Conservation (phyloP, 2,888 invertebrate species). For the Anthrax anthrax region DNA sequence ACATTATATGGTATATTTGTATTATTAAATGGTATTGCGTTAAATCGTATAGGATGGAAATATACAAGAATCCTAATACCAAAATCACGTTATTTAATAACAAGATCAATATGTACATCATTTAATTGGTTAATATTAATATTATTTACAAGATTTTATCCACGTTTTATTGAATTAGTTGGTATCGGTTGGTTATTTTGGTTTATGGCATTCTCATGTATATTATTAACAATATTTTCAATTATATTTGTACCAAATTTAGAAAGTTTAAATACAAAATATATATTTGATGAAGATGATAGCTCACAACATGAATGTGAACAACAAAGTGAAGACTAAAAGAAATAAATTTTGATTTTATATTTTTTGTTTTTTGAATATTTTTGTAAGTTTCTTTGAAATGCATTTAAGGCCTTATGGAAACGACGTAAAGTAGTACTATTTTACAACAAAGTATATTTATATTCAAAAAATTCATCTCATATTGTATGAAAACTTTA, state of each 20-base stretch:
- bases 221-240: constrained; percentile 47
- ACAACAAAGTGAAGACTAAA: not conserved
- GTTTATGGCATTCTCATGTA: constrained; percentile 47
- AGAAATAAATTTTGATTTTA: too few species aligned
- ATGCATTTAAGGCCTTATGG: too few species aligned
- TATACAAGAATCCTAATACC: constrained; percentile 9
- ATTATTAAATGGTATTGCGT: constrained; percentile 10
- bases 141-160: constrained; percentile 45
- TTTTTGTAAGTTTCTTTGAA: too few species aligned
- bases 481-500: too few species aligned
- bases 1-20: constrained; percentile 9
- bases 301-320: not conserved
- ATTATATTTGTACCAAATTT: constrained; percentile 9
- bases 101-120: constrained; percentile 7
- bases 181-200: constrained; percentile 50
- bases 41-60: constrained; percentile 9
- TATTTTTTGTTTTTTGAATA: too few species aligned
- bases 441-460: too few species aligned
- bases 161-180: constrained; percentile 40
- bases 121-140: constrained; percentile 57
- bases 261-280: constrained; percentile 15
- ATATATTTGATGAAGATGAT: constrained; percentile 6
- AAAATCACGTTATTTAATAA: constrained; percentile 9
- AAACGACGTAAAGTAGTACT: too few species aligned
- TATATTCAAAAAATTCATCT: too few species aligned